Base-by-base conservation (phyloP, 2,797 vertebrate species). In the Spondyliosoma cantharus region DNA sequence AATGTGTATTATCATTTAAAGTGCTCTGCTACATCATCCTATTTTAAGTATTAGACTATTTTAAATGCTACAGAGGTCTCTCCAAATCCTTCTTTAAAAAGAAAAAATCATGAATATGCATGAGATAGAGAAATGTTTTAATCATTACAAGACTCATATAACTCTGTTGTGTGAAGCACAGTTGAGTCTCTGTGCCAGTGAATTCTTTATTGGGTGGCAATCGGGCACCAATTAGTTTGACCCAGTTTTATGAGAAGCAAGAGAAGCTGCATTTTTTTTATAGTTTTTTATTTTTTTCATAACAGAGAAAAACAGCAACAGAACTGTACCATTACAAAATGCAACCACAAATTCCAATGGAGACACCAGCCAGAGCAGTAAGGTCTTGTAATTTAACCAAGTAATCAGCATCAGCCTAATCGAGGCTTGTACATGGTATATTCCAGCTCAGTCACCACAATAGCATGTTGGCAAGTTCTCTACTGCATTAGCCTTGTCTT, bases 141-240 rank as follows among this genome's bases (percentile, higher is more conserved):
- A 87, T 80, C 63, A 83, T 78, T 65, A 54, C 53, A 68, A 74
- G 82, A 83, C 43, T 71, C 71, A 84, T 78, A 64, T 53, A 57
- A 43, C 53, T 82, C 54, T 77, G 57, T 80, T 82, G 53, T 81
- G 61, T 80, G 74, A 69, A 48, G 62, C 42, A 58, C 63, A 61
- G 50, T 29, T 69, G 71, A 72, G 63, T 62, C 43, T 64, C 64
- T 56, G 59, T 53, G 54, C 71, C 63, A 80, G 74, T 81, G 65
- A 83, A 81, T 82, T 68, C 57, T 85, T 87, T 84, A 86, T 83
- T 78, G 65, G 65, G 61, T 42, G 27, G 80, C 67, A 88, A 84
- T 88, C 80, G 77, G 70, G 42, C 63, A 0, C 79, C 86, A 89
- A 86, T 86, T 88, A 89, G 79, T 70, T 83, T 87, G 88, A 86